These are phyloP conservation scores for Blomia tropicalis DNA, from an alignment of 2,888 invertebrate genomes.

Conservation along the genomic window DNA sequence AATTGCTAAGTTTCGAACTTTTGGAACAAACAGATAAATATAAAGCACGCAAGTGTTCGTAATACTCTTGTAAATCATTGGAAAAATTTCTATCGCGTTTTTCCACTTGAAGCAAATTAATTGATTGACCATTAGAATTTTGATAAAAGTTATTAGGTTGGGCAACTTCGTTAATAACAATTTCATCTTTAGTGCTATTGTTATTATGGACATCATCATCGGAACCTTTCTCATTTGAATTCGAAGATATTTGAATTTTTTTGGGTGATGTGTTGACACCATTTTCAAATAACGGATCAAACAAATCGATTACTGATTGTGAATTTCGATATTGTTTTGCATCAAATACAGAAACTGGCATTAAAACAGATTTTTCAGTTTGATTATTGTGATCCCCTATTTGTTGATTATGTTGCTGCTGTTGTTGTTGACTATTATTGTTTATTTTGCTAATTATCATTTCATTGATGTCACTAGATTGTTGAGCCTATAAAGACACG, in stretches of 20 bases:
- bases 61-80: background rate
- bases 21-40: background rate
- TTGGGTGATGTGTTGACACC: background rate
- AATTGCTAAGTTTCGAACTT: background rate
- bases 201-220: constrained; percentile 4
- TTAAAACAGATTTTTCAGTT: background rate
- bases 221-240: background rate
- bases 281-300: constrained; percentile 2
- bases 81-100: background rate
- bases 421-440: background rate
- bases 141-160: background rate
- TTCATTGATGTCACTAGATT: background rate
- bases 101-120: background rate
- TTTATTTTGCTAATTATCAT: background rate
- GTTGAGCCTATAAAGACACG: background rate
- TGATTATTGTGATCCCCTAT: background rate
- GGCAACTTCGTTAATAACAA: background rate
- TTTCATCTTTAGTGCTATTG: background rate
- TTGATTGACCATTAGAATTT: background rate
- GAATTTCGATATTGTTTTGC: background rate
- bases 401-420: background rate
- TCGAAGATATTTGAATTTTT: background rate
- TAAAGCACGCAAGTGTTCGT: background rate
- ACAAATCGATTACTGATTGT: constrained; percentile 5
- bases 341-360: background rate